Evolutionary conservation across 2,888 invertebrate species (phyloP).

Genomic region (Oeneis ivallda): DNA sequence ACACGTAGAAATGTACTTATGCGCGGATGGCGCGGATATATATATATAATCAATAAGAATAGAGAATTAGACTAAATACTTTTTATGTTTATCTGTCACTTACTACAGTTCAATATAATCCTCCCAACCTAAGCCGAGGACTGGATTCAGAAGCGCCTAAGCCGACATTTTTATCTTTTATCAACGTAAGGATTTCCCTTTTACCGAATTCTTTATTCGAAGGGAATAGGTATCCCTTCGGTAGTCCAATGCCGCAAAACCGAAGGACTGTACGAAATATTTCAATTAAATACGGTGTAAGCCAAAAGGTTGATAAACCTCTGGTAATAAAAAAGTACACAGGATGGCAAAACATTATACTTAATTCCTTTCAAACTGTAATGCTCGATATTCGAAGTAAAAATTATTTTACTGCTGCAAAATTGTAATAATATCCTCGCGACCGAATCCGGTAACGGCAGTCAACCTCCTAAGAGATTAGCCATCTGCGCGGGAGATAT

Average conservation of each 20-base stretch:
- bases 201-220: constrained; percentile 1
- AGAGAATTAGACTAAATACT: neutral
- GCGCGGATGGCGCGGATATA: too few species aligned
- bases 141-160: neutral
- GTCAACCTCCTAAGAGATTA: too few species aligned
- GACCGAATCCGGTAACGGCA: too few species aligned
- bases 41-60: too few species aligned
- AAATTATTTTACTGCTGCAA: too few species aligned
- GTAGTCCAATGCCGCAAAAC: neutral
- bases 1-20: too few species aligned
- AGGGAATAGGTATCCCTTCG: neutral
- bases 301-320: neutral
- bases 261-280: neutral
- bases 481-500: too few species aligned
- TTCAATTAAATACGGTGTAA: neutral
- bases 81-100: neutral
- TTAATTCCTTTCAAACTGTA: too few species aligned
- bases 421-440: too few species aligned
- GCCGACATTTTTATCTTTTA: constrained; percentile 5
- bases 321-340: neutral
- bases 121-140: neutral
- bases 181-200: constrained; percentile 2
- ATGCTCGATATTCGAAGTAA: too few species aligned
- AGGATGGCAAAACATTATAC: neutral
- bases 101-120: neutral